Percentiles rank a stretch among this genome's conserved stretches.
Conservation (phyloP, 2,113 vertebrate species). For the Rhinolophus ferrumequinum region DNA sequence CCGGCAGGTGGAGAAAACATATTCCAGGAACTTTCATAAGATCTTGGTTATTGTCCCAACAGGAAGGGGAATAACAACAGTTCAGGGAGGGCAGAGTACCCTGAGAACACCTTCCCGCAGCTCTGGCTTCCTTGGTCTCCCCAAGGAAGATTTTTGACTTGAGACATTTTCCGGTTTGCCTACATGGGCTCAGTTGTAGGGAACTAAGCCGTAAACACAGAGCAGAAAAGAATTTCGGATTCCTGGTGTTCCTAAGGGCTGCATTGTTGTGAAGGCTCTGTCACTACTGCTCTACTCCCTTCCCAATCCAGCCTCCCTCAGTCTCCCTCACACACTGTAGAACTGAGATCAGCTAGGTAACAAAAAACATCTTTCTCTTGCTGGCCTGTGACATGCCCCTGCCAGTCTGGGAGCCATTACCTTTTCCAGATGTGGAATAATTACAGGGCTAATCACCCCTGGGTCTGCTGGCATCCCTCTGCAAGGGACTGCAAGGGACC, state of each 20-base stretch:
- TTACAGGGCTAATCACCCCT: background rate
- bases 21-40: background rate
- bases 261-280: background rate
- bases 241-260: rapidly evolving
- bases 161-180: background rate
- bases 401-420: conserved; percentile 48
- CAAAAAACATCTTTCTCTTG: background rate
- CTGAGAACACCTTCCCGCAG: background rate
- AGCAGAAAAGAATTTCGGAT: background rate
- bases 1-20: background rate
- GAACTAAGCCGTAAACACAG: background rate
- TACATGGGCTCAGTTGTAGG: background rate
- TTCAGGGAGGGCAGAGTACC: background rate
- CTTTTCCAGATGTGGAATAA: conserved; percentile 59
- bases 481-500: background rate
- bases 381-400: background rate
- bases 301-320: background rate
- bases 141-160: background rate
- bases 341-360: background rate
- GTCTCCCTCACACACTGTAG: background rate
- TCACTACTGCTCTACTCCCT: background rate
- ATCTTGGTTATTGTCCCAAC: conserved; percentile 9
- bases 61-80: background rate
- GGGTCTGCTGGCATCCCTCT: background rate
- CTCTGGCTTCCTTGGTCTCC: background rate